A percentile compares a stretch with the other conserved stretches of the same genome.
phyloP scores from a whole-genome alignment of 2,113 vertebrate genomes.

The Notarius lentiginosus region DNA sequence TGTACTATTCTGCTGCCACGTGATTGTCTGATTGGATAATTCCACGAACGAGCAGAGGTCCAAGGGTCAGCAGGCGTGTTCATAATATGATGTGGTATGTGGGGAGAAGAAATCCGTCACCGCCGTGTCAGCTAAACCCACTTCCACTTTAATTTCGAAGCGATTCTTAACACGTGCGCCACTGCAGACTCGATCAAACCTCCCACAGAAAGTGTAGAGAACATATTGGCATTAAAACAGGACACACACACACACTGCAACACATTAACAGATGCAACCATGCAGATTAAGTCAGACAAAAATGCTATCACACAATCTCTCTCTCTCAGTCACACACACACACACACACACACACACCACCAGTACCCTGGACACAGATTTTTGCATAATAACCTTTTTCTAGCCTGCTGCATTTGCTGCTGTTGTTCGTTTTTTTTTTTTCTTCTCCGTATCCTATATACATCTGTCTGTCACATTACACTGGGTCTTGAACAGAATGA shows the following conservation, averaged over 20 bases:
- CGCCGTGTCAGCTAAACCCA: neutral
- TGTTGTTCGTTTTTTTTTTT: conserved; percentile 51
- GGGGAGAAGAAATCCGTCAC: neutral
- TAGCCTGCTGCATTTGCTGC: conserved; percentile 62
- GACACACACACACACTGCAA: conserved; percentile 37
- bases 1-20: too few species aligned
- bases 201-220: conserved; percentile 26
- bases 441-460: conserved; percentile 38
- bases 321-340: conserved; percentile 13
- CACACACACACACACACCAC: conserved; percentile 12
- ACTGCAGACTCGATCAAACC: neutral
- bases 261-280: conserved; percentile 48
- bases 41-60: neutral
- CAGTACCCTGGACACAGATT: conserved; percentile 55
- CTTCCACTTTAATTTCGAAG: neutral
- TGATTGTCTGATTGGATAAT: neutral
- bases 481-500: conserved; percentile 57
- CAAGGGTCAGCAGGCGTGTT: neutral
- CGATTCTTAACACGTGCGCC: neutral
- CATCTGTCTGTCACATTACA: conserved; percentile 29
- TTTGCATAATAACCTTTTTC: conserved; percentile 73
- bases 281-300: conserved; percentile 40
- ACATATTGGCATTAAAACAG: conserved; percentile 28
- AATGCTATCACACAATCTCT: conserved; percentile 24
- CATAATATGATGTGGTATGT: neutral